Percentiles rank a stretch among this genome's conserved stretches.
phyloP scores from a whole-genome alignment of 2,797 vertebrate genomes.

The Lemur catta region DNA sequence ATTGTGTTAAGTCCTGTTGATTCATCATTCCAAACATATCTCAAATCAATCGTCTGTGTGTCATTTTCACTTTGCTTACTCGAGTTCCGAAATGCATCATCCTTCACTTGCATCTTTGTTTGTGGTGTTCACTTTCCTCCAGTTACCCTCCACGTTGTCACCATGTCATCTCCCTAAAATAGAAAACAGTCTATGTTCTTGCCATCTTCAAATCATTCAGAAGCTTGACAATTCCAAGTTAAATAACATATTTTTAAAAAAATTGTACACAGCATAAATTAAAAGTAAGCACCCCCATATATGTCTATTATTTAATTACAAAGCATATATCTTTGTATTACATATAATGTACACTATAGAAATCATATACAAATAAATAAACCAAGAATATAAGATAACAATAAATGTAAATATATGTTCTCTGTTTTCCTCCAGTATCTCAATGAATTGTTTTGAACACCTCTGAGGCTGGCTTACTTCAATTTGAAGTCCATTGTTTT shows the following conservation, averaged over 20 bases:
- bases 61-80: background rate
- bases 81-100: background rate
- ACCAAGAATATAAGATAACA: background rate
- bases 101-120: background rate
- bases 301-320: background rate
- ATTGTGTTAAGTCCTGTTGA: background rate
- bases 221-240: background rate
- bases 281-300: background rate
- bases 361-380: background rate
- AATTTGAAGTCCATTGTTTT: background rate
- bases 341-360: background rate
- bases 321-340: background rate
- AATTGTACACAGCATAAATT: background rate
- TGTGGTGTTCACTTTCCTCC: background rate
- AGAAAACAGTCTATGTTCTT: background rate
- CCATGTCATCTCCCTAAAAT: background rate
- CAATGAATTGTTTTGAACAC: background rate
- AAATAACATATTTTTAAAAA: background rate
- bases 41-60: background rate
- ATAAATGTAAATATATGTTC: background rate
- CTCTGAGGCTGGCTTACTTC: background rate
- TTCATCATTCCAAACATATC: background rate
- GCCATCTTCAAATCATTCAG: background rate
- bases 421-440: background rate
- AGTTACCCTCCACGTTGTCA: background rate